These are phyloP conservation scores for Stomatorhinus ivindoensis DNA, from an alignment of 2,113 vertebrate species.

Conservation along the genomic window DNA sequence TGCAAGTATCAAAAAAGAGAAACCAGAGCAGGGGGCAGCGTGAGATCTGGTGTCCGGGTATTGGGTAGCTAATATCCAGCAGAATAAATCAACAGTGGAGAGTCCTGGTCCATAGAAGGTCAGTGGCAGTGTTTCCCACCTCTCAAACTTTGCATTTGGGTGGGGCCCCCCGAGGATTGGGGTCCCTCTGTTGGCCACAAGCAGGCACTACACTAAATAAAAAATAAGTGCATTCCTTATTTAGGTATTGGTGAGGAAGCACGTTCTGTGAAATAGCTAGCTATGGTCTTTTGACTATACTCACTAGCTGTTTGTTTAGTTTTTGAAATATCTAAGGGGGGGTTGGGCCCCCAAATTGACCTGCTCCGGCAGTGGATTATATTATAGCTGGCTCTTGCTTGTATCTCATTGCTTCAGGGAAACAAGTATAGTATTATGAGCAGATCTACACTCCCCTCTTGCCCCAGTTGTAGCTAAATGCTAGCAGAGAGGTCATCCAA, in stretches of 20 bases:
- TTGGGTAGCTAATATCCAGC: not conserved
- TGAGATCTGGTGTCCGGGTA: not conserved
- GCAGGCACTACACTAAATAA: not conserved
- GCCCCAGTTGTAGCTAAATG: not conserved
- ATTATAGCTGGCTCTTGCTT: not conserved
- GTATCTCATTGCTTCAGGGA: not conserved
- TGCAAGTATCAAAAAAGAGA: not conserved
- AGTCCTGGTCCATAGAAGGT: not conserved
- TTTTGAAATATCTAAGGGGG: not conserved
- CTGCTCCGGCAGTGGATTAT: not conserved
- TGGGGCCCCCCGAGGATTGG: not conserved
- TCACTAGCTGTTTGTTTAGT: not conserved
- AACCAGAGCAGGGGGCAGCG: not conserved
- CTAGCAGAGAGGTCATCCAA: not conserved
- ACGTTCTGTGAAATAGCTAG: not conserved
- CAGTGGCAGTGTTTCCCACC: not conserved
- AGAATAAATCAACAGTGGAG: not conserved
- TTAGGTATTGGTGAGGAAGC: not conserved
- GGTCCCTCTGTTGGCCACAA: not conserved
- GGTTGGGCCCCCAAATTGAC: not conserved
- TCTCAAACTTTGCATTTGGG: not conserved
- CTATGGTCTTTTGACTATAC: not conserved
- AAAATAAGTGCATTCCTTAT: not conserved
- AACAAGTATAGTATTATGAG: not conserved
- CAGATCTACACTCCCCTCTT: not conserved